A percentile compares a stretch with the other conserved stretches of the same genome.
These are phyloP conservation scores for Ormyrus thymus DNA, from an alignment of 2,888 invertebrate species.

Conservation along the genomic window DNA sequence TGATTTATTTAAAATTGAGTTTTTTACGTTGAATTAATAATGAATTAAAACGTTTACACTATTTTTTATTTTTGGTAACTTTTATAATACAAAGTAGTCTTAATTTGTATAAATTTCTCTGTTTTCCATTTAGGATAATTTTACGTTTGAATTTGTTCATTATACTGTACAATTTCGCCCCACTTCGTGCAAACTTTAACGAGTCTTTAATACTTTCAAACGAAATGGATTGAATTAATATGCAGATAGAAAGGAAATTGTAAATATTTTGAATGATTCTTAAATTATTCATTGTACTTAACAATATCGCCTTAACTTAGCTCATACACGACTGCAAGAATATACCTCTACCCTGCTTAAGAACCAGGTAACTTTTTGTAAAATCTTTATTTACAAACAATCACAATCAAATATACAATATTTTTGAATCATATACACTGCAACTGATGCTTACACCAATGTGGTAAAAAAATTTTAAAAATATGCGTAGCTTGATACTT, in stretches of 20 bases:
- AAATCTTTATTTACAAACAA: no score
- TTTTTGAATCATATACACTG: no score
- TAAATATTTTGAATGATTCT: neutral
- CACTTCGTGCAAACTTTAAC: neutral
- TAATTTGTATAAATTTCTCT: neutral
- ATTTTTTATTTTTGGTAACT: neutral
- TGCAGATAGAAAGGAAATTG: neutral
- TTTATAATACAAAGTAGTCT: neutral
- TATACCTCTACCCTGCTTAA: neutral
- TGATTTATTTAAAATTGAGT: no score
- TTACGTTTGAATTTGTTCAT: neutral
- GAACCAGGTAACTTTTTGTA: neutral
- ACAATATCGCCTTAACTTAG: neutral
- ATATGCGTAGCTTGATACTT: no score
- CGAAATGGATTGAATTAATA: neutral
- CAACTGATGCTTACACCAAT: no score
- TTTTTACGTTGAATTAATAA: no score
- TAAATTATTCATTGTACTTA: neutral
- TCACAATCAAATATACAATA: no score
- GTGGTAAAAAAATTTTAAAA: no score
- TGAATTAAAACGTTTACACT: no score
- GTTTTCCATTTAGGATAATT: neutral
- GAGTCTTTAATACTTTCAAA: slow-evolving; percentile 4
- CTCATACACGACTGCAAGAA: neutral
- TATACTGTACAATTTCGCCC: neutral